Conservation (phyloP, 2,888 invertebrate genomes). For the Antheraea assamensis region DNA sequence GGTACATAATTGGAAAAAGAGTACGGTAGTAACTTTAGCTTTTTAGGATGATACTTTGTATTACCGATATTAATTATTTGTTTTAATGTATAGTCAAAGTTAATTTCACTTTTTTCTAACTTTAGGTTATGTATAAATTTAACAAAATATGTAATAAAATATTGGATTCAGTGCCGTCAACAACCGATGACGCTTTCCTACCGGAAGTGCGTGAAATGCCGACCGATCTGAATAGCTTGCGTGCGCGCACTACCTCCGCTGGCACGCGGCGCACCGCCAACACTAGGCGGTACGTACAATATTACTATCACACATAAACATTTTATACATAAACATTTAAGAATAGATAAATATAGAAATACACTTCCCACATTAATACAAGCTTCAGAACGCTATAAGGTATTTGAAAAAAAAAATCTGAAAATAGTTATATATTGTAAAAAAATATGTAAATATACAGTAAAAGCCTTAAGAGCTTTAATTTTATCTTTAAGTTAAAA, state of each 20-base stretch:
- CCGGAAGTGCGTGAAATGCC: constrained; percentile 68
- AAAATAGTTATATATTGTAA: not conserved
- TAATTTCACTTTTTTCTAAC: no score
- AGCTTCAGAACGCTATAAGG: not conserved
- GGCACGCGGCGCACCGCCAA: constrained; percentile 76
- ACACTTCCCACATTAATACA: not conserved
- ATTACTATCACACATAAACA: not conserved
- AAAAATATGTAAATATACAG: not conserved
- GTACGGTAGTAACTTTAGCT: no score
- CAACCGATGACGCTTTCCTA: constrained; percentile 72
- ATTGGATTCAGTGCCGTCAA: constrained; percentile 55
- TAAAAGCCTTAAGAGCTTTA: not conserved
- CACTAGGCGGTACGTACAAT: constrained; percentile 62
- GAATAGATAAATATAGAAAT: constrained; percentile 8
- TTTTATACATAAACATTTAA: constrained; percentile 9
- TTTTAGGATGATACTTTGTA: no score
- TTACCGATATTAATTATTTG: no score
- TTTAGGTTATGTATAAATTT: no score
- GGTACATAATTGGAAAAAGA: no score
- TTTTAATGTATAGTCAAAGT: no score
- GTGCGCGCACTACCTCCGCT: constrained; percentile 70
- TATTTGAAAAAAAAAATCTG: not conserved
- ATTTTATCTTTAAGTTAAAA: not conserved
- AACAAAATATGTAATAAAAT: no score
- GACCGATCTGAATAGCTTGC: constrained; percentile 57